Evolutionary conservation across 1,140 invertebrate genomes (phyloP).

Genomic region (Drosophila guanche): DNA sequence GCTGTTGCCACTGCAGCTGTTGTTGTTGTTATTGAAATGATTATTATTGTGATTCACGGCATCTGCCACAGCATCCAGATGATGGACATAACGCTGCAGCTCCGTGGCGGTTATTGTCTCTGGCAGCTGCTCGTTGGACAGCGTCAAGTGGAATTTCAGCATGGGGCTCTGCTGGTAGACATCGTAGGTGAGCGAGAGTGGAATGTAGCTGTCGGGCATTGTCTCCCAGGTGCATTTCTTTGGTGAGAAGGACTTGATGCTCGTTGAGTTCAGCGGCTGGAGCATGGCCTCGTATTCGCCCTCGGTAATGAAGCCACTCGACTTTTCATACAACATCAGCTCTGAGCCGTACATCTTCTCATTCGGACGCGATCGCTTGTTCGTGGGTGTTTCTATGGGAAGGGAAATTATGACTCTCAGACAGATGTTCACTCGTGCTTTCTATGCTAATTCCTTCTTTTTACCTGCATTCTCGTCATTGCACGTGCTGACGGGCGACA

Average conservation of each 20-base stretch:
- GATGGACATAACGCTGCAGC: constrained; percentile 71
- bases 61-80: constrained; percentile 45
- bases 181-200: constrained; percentile 85
- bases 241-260: constrained; percentile 86
- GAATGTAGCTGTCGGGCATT: constrained; percentile 88
- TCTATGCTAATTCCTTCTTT: not conserved
- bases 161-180: constrained; percentile 90
- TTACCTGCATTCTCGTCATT: constrained; percentile 83
- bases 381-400: constrained; percentile 54
- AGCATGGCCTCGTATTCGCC: constrained; percentile 95
- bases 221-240: constrained; percentile 92
- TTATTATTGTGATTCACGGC: constrained; percentile 84
- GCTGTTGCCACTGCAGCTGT: constrained; percentile 54
- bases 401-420: not conserved
- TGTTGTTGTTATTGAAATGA: constrained; percentile 62
- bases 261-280: constrained; percentile 87
- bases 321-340: constrained; percentile 95
- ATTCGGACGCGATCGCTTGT: constrained; percentile 65
- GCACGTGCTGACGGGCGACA: constrained; percentile 36
- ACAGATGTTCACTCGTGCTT: too few species aligned
- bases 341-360: constrained; percentile 91
- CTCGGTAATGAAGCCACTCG: constrained; percentile 93
- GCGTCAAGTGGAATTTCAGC: constrained; percentile 92
- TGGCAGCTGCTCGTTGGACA: constrained; percentile 90
- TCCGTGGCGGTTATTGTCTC: constrained; percentile 86